Evolutionary conservation across 2,888 invertebrate genomes (phyloP), one percentile per base, ranked within the genome.

Genomic region (Lasioglossum lativentre): DNA sequence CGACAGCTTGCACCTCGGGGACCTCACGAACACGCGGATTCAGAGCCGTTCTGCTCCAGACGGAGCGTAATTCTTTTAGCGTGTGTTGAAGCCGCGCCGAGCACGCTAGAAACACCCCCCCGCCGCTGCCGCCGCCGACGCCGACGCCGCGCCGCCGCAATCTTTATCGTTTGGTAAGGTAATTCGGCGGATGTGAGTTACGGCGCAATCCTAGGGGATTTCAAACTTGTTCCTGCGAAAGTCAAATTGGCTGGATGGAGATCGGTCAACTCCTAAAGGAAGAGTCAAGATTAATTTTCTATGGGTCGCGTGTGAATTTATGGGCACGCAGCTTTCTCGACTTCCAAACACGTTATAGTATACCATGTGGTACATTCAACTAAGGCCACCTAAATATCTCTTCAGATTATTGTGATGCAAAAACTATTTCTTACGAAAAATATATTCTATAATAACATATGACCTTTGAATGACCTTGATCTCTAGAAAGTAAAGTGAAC

Each of bases 41-140:
- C 27, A 8, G 45, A 45, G 45, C 30, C 23, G 30, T 34, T 63
- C 27, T 23, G 72, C 40, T 66, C n/a, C n/a, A 8, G 84, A 66
- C 63, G 27, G 85, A 52, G 47, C 52, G 45, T 83, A 72, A 83
- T 83, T 76, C 76, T 72, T 83, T 84, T 56, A 23, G 52, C 27
- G 34, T 34, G 30, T 27, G 68, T 66, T 76, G 66, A 45, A 14
- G 63, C 19, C 38, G 27, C 5, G 10, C 12, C 38, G 12, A 42
- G 6, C 38, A 12, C 38, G n/a, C 23, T n/a, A 10, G 30, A 56
- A 45, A 56, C 42, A 83, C 19, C n/a, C n/a, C n/a, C n/a, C n/a
- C n/a, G n/a, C n/a, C n/a, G n/a, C n/a, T n/a, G n/a, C n/a, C n/a
- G n/a, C n/a, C n/a, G n/a, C n/a, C n/a, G n/a, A 3, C 34, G 34